A percentile compares a stretch with the other conserved stretches of the same genome.
Evolutionary conservation across 2,888 invertebrate species (phyloP).

Genomic region (Drosophila helvetica): DNA sequence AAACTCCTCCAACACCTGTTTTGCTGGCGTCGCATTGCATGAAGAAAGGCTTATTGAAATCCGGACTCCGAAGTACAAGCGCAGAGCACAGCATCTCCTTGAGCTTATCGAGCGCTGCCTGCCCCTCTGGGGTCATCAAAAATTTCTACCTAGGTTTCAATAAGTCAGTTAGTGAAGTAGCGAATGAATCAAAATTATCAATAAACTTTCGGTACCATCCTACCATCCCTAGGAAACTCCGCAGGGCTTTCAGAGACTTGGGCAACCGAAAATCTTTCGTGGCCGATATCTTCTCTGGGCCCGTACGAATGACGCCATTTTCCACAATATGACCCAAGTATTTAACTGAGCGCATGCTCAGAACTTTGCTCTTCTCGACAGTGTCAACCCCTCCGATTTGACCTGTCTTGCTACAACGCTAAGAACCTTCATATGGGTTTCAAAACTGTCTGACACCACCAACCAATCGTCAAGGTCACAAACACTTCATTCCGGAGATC

Average conservation of each 20-base stretch:
- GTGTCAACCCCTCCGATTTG: neutral
- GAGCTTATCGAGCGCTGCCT: neutral
- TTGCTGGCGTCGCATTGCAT: conserved; percentile 8
- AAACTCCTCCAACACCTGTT: conserved; percentile 1
- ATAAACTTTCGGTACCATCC: conserved; percentile 15
- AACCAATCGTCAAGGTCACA: conserved; percentile 17
- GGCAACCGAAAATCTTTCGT: conserved; percentile 3
- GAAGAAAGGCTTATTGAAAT: neutral
- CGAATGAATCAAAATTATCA: neutral
- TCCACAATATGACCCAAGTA: conserved; percentile 4
- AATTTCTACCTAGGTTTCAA: neutral
- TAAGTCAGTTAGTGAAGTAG: neutral
- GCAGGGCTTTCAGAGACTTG: neutral
- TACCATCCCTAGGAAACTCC: conserved; percentile 6
- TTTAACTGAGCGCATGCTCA: neutral
- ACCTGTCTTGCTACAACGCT: neutral
- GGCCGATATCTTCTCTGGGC: conserved; percentile 8
- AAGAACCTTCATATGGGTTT: neutral
- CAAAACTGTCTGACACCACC: conserved; percentile 1
- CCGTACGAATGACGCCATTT: neutral
- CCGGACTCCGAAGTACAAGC: neutral
- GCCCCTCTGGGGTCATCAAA: neutral
- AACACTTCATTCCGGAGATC: conserved; percentile 33
- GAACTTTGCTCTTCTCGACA: neutral
- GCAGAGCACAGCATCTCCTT: neutral